Evolutionary conservation across 2,797 vertebrate species (phyloP), one percentile per base, ranked within the genome.

Genomic region (Pantherophis vulpinus): DNA sequence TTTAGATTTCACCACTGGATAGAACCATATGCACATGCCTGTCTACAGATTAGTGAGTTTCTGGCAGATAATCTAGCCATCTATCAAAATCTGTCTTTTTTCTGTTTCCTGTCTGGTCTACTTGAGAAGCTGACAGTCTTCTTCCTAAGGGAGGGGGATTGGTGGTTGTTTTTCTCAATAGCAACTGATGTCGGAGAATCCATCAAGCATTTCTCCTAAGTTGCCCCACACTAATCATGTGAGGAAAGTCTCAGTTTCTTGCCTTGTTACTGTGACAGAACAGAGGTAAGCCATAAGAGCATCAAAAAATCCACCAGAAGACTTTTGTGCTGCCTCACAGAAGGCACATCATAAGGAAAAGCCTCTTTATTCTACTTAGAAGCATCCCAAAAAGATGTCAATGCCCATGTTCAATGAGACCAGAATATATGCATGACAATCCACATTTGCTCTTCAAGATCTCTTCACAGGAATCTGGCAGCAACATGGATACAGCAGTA

Each of bases 311-410:
- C 37, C 20, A 42, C 37, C 18, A 79, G 74, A 23, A 79, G 37
- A 25, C 37, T 47, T 47, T 83, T 47, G 74, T 83, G 20, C 37
- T 47, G 18, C 37, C 20, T 47, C 74, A 83, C 20, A 47, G 18
- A 79, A 79, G n/a, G 0, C 32, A 42, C 32, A 23, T 47, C 37
- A 47, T 25, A 20, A 83, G 1, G 74, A 25, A 25, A 47, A 83
- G 32, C 37, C 37, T 83, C 90, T 93, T 93, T 0, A 66, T 91
- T 95, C 91, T 5, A 9, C 32, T 91, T 74, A 51, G 90, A 87
- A 93, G 0, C 47, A 66, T 42, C 74, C 74, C 20, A 4, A 27
- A 89, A 89, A 60, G 6, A 89, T 61, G 3, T 47, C 42, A 27
- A 89, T 61, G 11, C 2, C 58, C 58, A 61, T 60, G 3, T 79